Conservation (phyloP, 2,113 vertebrate genomes). For the Thalassarche chlororhynchos region DNA sequence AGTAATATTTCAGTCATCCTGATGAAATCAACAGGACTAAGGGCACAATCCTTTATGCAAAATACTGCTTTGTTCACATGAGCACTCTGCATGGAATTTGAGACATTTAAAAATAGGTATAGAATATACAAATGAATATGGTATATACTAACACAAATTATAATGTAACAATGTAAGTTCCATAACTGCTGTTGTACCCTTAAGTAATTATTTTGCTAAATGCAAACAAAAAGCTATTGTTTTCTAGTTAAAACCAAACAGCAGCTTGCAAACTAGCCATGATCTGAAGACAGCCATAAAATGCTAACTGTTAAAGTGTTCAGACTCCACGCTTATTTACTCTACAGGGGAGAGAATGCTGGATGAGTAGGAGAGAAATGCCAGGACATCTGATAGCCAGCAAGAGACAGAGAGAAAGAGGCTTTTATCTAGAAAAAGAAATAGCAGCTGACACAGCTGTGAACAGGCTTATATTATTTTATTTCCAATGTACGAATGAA, state of each 20-base stretch:
- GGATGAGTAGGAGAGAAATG: neutral
- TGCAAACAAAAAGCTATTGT: neutral
- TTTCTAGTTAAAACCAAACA: neutral
- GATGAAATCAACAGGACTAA: neutral
- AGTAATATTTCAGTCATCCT: neutral
- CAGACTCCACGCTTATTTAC: neutral
- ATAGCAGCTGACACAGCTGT: constrained; percentile 8
- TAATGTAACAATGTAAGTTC: neutral
- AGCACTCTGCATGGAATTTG: neutral
- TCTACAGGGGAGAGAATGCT: neutral
- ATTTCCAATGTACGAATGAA: neutral
- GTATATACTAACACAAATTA: neutral
- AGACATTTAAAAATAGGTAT: neutral
- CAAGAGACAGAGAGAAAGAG: neutral
- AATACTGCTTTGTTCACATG: neutral
- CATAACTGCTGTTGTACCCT: neutral
- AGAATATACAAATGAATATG: neutral
- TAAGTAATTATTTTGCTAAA: neutral
- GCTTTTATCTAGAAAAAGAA: constrained; percentile 34
- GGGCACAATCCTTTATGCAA: neutral
- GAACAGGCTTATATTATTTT: constrained; percentile 10
- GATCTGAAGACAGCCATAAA: neutral
- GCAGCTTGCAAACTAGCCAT: neutral
- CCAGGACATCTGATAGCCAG: neutral
- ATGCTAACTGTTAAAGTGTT: neutral